Base-by-base conservation (phyloP, 2,797 vertebrate genomes). In the Euthynnus affinis region DNA sequence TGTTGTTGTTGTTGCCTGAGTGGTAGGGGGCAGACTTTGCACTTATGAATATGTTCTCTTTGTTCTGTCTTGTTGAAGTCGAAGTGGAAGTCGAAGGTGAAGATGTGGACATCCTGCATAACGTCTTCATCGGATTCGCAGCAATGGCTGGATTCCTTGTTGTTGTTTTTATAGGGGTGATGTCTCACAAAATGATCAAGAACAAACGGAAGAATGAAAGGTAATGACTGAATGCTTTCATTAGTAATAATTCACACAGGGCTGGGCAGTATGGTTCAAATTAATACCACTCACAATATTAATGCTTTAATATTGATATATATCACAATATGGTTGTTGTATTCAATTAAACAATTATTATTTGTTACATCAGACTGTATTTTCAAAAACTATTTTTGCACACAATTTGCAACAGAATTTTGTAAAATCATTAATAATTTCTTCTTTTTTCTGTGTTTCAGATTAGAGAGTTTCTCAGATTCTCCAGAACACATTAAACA, bases 101-200 rank as follows among this genome's bases (percentile, higher is more conserved):
- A 29, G 6, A n/a, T 2, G 1, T 4, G 3, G 27, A 62, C 22
- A 1, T 77, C 4, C 10, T 58, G 37, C 18, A 20, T 1, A 78
- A 62, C 0, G 57, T 34, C 27, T 64, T 91, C 37, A 85, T 15
- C 3, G 94, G 94, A 7, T 14, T 96, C 17, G 48, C 87, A 42
- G 92, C 90, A 1, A 82, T 92, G 6, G 82, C 74, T 14, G 94
- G 91, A 53, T 91, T 94, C 57, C 87, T 96, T 0, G 3, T 84
- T 2, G 0, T 95, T 3, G 70, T 88, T 46, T 92, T 90, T 55
- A 42, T 89, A 0, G 53, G 2, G 0, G 0, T 22, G 1, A 57
- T 57, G 0, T 68, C 73, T 8, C 6, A 25, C 10, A 74, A 22
- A 13, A 3, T 87, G 3, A 3, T 89, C 18, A 76, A 73, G n/a